These are phyloP conservation scores for Lucifuga dentata DNA, from an alignment of 2,113 vertebrate species.

Conservation along the genomic window DNA sequence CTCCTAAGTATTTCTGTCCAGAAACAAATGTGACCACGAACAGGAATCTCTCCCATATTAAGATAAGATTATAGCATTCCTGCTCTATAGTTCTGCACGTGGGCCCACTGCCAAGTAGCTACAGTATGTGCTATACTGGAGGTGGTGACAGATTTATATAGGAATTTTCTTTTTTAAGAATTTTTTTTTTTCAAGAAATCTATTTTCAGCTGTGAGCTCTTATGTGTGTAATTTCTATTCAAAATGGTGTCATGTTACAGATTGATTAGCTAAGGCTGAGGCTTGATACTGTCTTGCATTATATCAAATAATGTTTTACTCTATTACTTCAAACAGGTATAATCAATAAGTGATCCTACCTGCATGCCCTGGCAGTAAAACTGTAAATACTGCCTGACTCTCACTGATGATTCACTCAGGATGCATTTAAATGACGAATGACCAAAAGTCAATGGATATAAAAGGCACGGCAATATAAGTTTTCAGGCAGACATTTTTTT, in stretches of 20 bases:
- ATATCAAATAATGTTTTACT: no score
- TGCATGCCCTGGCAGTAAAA: neutral
- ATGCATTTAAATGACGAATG: neutral
- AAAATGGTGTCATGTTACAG: constrained; percentile 31
- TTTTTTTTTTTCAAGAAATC: constrained; percentile 16
- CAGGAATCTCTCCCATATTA: constrained; percentile 1
- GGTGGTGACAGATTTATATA: constrained; percentile 19
- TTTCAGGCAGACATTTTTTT: constrained; percentile 30
- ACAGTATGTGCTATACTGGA: constrained; percentile 22
- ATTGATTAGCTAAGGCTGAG: constrained; percentile 22
- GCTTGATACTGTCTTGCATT: neutral
- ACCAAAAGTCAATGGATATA: constrained; percentile 28
- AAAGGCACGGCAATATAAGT: constrained; percentile 27
- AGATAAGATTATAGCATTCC: constrained; percentile 48
- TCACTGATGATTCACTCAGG: constrained; percentile 19
- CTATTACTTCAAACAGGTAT: neutral
- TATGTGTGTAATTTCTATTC: no score
- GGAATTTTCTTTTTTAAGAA: constrained; percentile 1
- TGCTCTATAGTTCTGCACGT: constrained; percentile 5
- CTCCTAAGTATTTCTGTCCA: constrained; percentile 30
- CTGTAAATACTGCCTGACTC: constrained; percentile 5
- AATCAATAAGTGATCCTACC: constrained; percentile 20
- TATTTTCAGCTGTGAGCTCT: constrained; percentile 31
- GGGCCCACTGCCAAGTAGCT: constrained; percentile 13
- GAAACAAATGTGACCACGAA: constrained; percentile 13